Conservation (phyloP, 2,888 invertebrate species). For the Dione vanillae region DNA sequence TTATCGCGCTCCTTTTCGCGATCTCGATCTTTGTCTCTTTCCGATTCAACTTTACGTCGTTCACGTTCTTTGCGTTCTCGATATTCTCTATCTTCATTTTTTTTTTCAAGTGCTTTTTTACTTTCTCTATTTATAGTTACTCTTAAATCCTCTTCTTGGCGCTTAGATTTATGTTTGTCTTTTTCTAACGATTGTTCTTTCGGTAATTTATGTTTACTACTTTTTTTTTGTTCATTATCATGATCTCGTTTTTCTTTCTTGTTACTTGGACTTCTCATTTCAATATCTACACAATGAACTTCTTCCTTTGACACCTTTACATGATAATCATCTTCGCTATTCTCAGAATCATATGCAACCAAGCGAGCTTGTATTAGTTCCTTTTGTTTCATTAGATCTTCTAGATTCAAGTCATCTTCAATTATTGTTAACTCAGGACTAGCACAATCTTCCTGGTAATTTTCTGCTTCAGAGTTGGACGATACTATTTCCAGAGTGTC, state of each 20-base stretch:
- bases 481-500: constrained; percentile 86
- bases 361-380: constrained; percentile 91
- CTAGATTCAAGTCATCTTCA: constrained; percentile 93
- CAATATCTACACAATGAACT: constrained; percentile 63
- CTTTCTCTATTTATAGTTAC: constrained; percentile 69
- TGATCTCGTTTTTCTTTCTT: constrained; percentile 67
- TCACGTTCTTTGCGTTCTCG: constrained; percentile 70
- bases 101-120: constrained; percentile 64
- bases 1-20: constrained; percentile 63
- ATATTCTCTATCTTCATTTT: constrained; percentile 66
- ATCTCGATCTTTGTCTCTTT: constrained; percentile 55
- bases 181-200: constrained; percentile 61
- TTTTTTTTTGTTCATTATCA: constrained; percentile 66
- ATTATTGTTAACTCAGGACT: constrained; percentile 90
- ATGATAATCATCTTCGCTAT: constrained; percentile 78
- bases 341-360: constrained; percentile 89
- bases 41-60: constrained; percentile 59
- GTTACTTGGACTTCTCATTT: constrained; percentile 75
- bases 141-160: constrained; percentile 74
- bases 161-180: constrained; percentile 60
- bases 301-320: constrained; percentile 71
- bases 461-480: constrained; percentile 87
- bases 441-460: constrained; percentile 86
- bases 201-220: constrained; percentile 69
- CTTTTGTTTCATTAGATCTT: constrained; percentile 95